Percentiles rank a stretch among this genome's conserved stretches.
Conservation (phyloP, 1,140 invertebrate genomes). For the Chionoecetes opilio region DNA sequence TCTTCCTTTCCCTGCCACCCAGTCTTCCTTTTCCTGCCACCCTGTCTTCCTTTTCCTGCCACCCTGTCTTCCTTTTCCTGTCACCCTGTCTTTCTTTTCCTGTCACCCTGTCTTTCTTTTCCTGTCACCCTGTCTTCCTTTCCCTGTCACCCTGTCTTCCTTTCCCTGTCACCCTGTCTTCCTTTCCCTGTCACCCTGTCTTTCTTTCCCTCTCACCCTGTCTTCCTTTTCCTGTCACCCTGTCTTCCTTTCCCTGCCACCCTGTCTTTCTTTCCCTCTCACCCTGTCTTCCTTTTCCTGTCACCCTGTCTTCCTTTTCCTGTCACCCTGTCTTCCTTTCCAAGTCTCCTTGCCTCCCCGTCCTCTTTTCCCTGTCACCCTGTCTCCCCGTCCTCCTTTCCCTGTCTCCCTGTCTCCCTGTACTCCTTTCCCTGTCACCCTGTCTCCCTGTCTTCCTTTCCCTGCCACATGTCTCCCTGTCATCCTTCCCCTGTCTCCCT, state of each 20-base stretch:
- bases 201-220: background rate
- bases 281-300: background rate
- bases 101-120: background rate
- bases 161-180: background rate
- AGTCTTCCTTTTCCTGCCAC: too few species aligned
- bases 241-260: too few species aligned
- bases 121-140: background rate
- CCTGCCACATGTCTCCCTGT: too few species aligned
- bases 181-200: too few species aligned
- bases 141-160: background rate
- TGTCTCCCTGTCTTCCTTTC: background rate
- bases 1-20: background rate
- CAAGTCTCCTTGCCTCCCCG: too few species aligned
- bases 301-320: background rate
- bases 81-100: background rate
- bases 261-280: too few species aligned
- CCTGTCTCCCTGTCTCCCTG: too few species aligned
- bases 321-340: background rate
- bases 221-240: background rate
- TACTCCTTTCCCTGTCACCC: background rate
- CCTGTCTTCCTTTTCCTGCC: background rate
- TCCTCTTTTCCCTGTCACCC: too few species aligned
- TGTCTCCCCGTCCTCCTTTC: too few species aligned
- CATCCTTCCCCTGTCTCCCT: background rate
- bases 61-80: too few species aligned